Evolutionary conservation across 92 coral and sea anemone species (phyloP), one percentile per base, ranked within the genome.

Genomic region (Montipora capitata): DNA sequence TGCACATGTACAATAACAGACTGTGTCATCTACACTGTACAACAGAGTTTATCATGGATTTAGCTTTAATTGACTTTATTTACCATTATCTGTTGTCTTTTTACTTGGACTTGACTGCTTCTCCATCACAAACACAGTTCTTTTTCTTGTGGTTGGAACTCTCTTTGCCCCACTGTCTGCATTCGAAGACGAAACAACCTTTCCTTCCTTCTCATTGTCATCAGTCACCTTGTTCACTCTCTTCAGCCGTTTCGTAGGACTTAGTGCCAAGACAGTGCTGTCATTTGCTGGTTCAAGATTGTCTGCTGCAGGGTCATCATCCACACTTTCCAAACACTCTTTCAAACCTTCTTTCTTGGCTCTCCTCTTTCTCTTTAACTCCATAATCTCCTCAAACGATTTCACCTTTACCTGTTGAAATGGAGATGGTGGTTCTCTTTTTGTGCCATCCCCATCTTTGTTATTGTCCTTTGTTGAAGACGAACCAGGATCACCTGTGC

Each of bases 341-440:
- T 73, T 78, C 18, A 11, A n/a, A 5, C 38, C 74, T 48, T 84
- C 76, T 48, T 67, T 8, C 43, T 54, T 63, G 0, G 51, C 72
- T 52, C 64, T 83, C 59, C 96, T 66, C 40, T 85, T 87, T 52
- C 87, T 82, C 73, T 95, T 95, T 79, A 93, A 92, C 58, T 87
- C 82, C 96, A 93, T 90, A 11, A 95, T 93, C 69, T 95, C 98
- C 56, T 93, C 96, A 77, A 95, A 88, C 9, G 93, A 64, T 63
- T 95, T 95, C 44, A 95, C 94, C 39, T 83, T 93, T 5, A 95
- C 85, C 16, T 85, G 77, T 44, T 89, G 84, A 54, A 79, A 85
- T 3, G 81, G 80, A 68, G 88, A 59, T 0, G 92, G 88, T 14
- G 83, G 94, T 64, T 86, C 91, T 12, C 85, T 84, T 0, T 69